phyloP scores from a whole-genome alignment of 2,888 invertebrate genomes.

The Hipparchia semele region DNA sequence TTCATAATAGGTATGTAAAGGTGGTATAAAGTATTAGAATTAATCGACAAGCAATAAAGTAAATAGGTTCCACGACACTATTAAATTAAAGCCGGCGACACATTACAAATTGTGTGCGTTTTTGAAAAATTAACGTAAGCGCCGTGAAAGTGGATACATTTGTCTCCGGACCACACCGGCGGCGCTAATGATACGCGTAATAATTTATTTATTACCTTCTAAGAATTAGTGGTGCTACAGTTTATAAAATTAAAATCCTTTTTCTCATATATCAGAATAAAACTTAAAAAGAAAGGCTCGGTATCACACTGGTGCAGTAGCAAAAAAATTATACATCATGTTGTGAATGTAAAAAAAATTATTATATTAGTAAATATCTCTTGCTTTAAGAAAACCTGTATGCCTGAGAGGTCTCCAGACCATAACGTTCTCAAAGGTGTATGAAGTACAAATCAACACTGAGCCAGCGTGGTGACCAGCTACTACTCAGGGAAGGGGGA shows the following conservation, averaged over 20 bases:
- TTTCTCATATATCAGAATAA: too few species aligned
- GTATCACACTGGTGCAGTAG: too few species aligned
- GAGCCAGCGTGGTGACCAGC: too few species aligned
- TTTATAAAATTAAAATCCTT: background rate
- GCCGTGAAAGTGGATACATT: constrained; percentile 41
- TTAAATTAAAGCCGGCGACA: constrained; percentile 10
- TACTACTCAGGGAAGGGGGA: too few species aligned
- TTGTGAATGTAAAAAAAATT: too few species aligned
- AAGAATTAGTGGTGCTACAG: background rate
- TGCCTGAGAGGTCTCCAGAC: too few species aligned
- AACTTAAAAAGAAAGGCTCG: too few species aligned
- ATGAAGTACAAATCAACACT: too few species aligned
- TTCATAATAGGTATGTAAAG: background rate
- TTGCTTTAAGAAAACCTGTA: too few species aligned
- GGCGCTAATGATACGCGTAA: constrained; percentile 24
- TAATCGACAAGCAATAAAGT: constrained; percentile 9
- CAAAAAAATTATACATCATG: too few species aligned
- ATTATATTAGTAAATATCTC: too few species aligned
- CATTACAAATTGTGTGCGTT: constrained; percentile 23
- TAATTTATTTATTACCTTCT: constrained; percentile 22
- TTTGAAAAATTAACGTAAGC: constrained; percentile 29
- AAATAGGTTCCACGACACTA: constrained; percentile 9
- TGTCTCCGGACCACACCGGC: constrained; percentile 41
- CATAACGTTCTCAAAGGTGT: too few species aligned
- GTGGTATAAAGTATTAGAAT: constrained; percentile 2